phyloP scores from a whole-genome alignment of 2,113 vertebrate species.

The Odontophorus gujanensis region DNA sequence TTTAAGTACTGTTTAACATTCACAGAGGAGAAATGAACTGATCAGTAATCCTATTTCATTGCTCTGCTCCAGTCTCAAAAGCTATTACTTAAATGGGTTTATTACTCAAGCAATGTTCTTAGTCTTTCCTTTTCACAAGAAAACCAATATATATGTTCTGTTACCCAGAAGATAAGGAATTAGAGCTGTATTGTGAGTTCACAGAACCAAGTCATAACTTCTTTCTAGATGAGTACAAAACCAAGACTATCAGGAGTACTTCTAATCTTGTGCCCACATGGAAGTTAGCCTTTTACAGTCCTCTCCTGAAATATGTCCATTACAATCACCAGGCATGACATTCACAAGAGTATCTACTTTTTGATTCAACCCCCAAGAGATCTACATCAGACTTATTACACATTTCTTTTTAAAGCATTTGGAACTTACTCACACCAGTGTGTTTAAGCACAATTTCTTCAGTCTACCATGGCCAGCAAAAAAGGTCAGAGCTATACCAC shows the following conservation, averaged over 20 bases:
- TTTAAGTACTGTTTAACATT: background rate
- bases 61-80: background rate
- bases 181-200: background rate
- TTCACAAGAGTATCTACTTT: background rate
- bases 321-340: background rate
- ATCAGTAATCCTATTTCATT: background rate
- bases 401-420: background rate
- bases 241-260: background rate
- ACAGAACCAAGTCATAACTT: background rate
- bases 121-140: background rate
- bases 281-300: background rate
- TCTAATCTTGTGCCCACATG: background rate
- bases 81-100: slow-evolving; percentile 15
- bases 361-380: background rate
- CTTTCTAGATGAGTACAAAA: background rate
- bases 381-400: background rate
- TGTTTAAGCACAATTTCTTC: background rate
- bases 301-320: background rate
- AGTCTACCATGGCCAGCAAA: background rate
- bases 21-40: background rate
- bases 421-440: background rate
- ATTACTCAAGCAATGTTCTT: background rate
- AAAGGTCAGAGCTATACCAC: background rate
- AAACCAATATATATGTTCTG: background rate
- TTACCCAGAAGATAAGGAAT: background rate